Evolutionary conservation across 2,888 invertebrate genomes (phyloP), one percentile per base, ranked within the genome.

Genomic region (Hyalella azteca): DNA sequence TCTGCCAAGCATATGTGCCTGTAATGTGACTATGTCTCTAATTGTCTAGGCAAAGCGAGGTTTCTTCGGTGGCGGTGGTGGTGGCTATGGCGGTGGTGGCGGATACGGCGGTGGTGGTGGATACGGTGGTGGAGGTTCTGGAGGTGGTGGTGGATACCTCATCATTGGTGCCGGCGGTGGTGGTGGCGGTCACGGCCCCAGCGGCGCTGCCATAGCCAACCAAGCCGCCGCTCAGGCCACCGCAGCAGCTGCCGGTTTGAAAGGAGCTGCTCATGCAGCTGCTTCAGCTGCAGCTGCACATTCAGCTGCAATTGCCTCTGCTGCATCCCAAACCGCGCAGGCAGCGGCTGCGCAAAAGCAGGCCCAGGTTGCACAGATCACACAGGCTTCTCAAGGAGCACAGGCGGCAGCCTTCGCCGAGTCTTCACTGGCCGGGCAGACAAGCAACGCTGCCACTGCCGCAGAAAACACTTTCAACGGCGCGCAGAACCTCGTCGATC

Each of bases 391-490:
- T 26, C 81, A 81, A 54, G 81, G 81, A 40, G 81, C 81, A n/a
- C 81, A 81, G 40, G 81, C 81, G 9, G 81, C 81, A n/a, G 81
- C 81, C 73, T 81, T 76, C 54, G 79, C 81, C 22, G 81, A 81
- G 73, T 81, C 81, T 7, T 77, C 79, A 7, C 75, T 81, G 36
- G 75, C 81, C 0, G 81, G 73, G 7, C 66, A 81, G 41, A 79
- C 79, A 29, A 41, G 39, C 77, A 50, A 73, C 36, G 81, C 81
- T 22, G 81, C 60, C 26, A 54, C 77, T 26, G 81, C 81, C 7
- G 81, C 81, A 11, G 59, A 81, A 26, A 78, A 77, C 45, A 78
- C 81, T 15, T 73, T 73, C 77, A 79, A 77, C 48, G 36, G 77
- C 49, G 81, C 81, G 32, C 40, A 75, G 48, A 32, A 45, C 19